These are phyloP conservation scores for Diuraphis noxia DNA, from an alignment of 1,140 invertebrate species.

Conservation along the genomic window DNA sequence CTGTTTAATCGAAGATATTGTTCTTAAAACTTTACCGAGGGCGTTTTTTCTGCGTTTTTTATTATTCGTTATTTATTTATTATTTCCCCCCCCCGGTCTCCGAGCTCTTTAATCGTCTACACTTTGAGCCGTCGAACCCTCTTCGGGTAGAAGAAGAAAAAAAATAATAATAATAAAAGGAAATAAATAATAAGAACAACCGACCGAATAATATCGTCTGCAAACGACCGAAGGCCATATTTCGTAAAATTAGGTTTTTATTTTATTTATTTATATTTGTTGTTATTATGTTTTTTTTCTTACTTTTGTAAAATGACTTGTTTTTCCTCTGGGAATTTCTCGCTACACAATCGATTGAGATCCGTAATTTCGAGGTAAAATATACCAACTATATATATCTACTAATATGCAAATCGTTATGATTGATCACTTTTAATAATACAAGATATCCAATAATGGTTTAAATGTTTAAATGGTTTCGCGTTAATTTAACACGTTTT, in stretches of 20 bases:
- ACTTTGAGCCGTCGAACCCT: conserved; percentile 54
- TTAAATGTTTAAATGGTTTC: neutral
- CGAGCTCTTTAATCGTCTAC: conserved; percentile 51
- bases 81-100: conserved; percentile 36
- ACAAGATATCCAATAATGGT: neutral
- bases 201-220: conserved; percentile 53
- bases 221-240: conserved; percentile 54
- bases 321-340: conserved; percentile 48
- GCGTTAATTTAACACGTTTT: neutral
- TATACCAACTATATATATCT: neutral
- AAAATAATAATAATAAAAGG: conserved; percentile 51
- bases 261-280: conserved; percentile 46
- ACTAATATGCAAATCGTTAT: neutral
- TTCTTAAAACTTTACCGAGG: conserved; percentile 54
- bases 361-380: conserved; percentile 24
- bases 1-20: conserved; percentile 54
- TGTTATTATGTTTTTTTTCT: conserved; percentile 18
- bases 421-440: neutral
- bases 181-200: conserved; percentile 54
- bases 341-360: conserved; percentile 27
- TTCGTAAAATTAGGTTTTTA: conserved; percentile 53
- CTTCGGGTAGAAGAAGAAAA: conserved; percentile 18
- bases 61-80: conserved; percentile 54
- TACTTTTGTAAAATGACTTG: conserved; percentile 48
- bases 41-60: conserved; percentile 52